Evolutionary conservation across 2,113 vertebrate species (phyloP).

Genomic region (Notarius lentiginosus): DNA sequence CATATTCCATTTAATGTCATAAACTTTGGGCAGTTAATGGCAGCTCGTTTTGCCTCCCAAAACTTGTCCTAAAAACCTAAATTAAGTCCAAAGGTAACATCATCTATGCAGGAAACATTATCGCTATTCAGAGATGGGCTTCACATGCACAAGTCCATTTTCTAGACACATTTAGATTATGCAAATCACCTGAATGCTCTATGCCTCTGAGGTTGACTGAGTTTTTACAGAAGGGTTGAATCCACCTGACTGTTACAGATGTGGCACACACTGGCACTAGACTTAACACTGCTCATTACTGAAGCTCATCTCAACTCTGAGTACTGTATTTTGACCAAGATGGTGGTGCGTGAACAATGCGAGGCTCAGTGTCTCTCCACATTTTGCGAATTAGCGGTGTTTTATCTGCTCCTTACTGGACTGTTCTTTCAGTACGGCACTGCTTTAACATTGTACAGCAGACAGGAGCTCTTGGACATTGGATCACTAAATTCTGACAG

Average conservation of each 20-base stretch:
- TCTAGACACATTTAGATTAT: not conserved
- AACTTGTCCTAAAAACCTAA: not conserved
- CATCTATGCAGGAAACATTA: not conserved
- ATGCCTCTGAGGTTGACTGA: not conserved
- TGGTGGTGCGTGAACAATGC: too few relatives aligned
- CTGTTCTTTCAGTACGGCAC: too few relatives aligned
- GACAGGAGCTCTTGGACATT: too few relatives aligned
- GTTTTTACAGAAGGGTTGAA: not conserved
- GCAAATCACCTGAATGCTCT: not conserved
- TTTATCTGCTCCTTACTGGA: too few relatives aligned
- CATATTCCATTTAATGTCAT: not conserved
- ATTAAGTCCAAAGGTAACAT: not conserved
- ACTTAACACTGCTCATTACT: not conserved
- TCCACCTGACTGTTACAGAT: not conserved
- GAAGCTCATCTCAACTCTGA: not conserved
- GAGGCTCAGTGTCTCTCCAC: too few relatives aligned
- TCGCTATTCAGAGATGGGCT: not conserved
- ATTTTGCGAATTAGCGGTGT: too few relatives aligned
- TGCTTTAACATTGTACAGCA: too few relatives aligned
- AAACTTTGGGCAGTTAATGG: not conserved
- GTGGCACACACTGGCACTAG: not conserved
- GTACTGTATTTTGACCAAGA: too few relatives aligned
- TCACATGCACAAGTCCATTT: not conserved
- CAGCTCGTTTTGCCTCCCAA: not conserved
- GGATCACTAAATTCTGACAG: too few relatives aligned